Evolutionary conservation across 2,113 vertebrate genomes (phyloP), one percentile per base, ranked within the genome.

Genomic region (Gymnocephalus cernua): DNA sequence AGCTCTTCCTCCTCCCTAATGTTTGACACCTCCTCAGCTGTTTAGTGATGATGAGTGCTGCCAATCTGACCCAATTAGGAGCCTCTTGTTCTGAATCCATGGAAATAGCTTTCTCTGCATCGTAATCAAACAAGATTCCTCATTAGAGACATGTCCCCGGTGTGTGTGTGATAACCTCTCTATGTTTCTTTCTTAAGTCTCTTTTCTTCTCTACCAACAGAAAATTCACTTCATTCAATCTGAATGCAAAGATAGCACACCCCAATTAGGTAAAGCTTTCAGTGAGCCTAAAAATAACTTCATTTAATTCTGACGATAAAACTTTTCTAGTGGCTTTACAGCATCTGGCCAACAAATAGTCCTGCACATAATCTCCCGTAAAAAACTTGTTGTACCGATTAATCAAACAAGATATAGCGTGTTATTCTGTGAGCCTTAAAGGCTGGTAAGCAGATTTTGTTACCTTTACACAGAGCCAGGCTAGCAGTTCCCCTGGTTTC

Each of bases 11-110:
- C 45, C 4, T 48, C 35, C 29, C 51, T 67, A 32, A 53, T 65
- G 45, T 69, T 50, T 81, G 56, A 83, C 27, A 0, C 83, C 80
- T 75, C 84, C 59, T 81, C 79, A 66, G 83, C 80, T 88, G 80
- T 83, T 91, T 80, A 25, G 78, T 7, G 68, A 59, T 41, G 73
- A 59, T 66, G 80, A 83, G 51, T 25, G 63, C 80, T 80, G 80
- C 75, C 84, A 89, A 84, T 89, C 74, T 92, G 92, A 93, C 91
- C 93, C 88, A 90, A 71, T 94, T 92, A 89, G 61, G 32, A 63
- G 51, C 41, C 68, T 92, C 74, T 88, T 67, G 89, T 70, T 87
- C 65, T 80, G 15, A 85, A 86, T 73, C 69, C 15, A 54, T 67
- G 79, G 71, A 91, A 92, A 88, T 83, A 89, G 74, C 79, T 92